Percentiles rank a stretch among this genome's conserved stretches.
These are phyloP conservation scores for Nettapus auritus DNA, from an alignment of 2,113 vertebrate genomes.

Conservation along the genomic window DNA sequence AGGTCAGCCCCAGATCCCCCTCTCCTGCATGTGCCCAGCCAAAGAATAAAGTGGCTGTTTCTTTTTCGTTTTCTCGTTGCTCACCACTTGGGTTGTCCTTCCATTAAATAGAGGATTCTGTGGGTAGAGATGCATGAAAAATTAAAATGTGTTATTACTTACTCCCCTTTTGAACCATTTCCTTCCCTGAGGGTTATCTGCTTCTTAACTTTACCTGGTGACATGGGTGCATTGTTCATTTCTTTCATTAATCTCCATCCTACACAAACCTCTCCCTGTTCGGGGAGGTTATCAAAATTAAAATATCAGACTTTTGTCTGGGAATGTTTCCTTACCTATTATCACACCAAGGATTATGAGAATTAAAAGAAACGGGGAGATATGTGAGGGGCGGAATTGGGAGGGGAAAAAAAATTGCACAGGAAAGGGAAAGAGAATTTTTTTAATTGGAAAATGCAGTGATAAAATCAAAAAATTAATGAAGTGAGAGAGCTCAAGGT, in stretches of 20 bases:
- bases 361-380: constrained; percentile 6
- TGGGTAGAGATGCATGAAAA: constrained; percentile 44
- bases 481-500: constrained; percentile 30
- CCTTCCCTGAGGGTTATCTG: constrained; percentile 45
- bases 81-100: background rate
- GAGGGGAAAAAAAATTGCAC: background rate
- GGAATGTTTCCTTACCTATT: background rate
- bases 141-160: constrained; percentile 58
- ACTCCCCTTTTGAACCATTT: constrained; percentile 35
- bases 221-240: background rate
- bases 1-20: fast-evolving
- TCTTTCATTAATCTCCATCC: constrained; percentile 56
- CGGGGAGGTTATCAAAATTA: constrained; percentile 50
- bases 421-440: background rate
- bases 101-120: background rate
- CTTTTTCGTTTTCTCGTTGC: background rate
- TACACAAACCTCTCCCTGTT: constrained; percentile 14
- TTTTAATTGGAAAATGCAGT: constrained; percentile 29
- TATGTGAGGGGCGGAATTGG: background rate
- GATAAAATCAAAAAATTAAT: constrained; percentile 61
- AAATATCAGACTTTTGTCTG: constrained; percentile 53
- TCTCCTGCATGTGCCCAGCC: background rate
- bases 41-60: background rate
- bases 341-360: constrained; percentile 34
- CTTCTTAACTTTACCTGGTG: constrained; percentile 40